A percentile compares a stretch with the other conserved stretches of the same genome.
Evolutionary conservation across 2,888 invertebrate genomes (phyloP).

Genomic region (Litoditis marina): DNA sequence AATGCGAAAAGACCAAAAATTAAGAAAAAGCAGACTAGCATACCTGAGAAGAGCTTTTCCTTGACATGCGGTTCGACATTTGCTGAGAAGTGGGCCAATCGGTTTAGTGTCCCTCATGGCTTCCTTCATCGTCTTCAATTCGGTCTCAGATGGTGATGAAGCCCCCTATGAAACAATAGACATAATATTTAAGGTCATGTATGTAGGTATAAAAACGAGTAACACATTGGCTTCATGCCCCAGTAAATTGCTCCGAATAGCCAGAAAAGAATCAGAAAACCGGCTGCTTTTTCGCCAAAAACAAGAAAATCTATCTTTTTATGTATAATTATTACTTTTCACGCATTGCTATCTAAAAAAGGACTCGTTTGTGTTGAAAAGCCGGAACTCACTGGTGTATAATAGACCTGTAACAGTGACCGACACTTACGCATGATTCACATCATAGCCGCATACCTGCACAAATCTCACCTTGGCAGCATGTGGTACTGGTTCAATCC

Average conservation of each 20-base stretch:
- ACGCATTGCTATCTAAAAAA: too few relatives aligned
- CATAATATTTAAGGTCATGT: background rate
- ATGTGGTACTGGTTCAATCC: conserved; percentile 68
- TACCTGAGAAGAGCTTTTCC: conserved; percentile 38
- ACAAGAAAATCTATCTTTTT: too few relatives aligned
- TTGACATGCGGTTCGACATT: conserved; percentile 74
- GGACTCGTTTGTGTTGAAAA: too few relatives aligned
- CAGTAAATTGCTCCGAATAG: too few relatives aligned
- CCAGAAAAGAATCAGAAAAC: too few relatives aligned
- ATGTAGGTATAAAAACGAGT: too few relatives aligned
- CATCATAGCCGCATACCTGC: background rate
- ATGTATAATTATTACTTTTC: too few relatives aligned
- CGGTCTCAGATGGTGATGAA: conserved; percentile 64
- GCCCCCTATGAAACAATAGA: background rate
- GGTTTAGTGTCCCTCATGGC: conserved; percentile 86
- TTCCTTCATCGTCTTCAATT: conserved; percentile 76
- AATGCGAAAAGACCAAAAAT: background rate
- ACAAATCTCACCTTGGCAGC: conserved; percentile 23
- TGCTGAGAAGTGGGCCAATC: conserved; percentile 80
- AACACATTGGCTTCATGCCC: too few relatives aligned
- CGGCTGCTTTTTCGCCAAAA: too few relatives aligned
- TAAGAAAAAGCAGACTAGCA: conserved; percentile 1
- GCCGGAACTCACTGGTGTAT: background rate
- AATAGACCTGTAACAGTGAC: background rate
- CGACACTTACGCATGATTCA: background rate